These are phyloP conservation scores for Silurus aristotelis DNA, from an alignment of 2,797 vertebrate genomes.

Conservation along the genomic window DNA sequence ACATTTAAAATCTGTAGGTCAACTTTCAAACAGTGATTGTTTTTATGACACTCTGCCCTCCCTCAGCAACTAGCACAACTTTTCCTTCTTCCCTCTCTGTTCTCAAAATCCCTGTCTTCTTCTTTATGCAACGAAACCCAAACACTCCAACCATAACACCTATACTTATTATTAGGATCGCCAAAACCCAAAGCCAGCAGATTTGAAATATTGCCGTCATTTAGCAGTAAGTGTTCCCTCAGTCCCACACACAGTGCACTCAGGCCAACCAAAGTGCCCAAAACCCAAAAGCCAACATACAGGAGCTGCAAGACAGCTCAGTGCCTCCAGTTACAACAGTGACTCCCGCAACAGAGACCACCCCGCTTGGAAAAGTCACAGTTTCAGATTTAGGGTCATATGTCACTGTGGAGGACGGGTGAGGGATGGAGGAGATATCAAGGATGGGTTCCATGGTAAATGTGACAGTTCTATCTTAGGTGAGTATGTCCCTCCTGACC, in stretches of 20 bases:
- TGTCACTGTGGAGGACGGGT: slow-evolving; percentile 59
- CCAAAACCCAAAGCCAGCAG: slow-evolving; percentile 71
- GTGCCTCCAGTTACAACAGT: slow-evolving; percentile 74
- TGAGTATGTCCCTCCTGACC: neutral
- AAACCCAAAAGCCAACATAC: slow-evolving; percentile 74
- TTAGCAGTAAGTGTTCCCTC: slow-evolving; percentile 64
- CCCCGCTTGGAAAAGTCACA: slow-evolving; percentile 68
- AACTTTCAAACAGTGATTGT: slow-evolving; percentile 70
- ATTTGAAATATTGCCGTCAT: slow-evolving; percentile 54
- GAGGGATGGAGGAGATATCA: slow-evolving; percentile 63
- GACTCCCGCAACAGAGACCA: slow-evolving; percentile 75
- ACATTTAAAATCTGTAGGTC: too few relatives aligned
- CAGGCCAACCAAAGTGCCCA: slow-evolving; percentile 74
- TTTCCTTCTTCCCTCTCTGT: slow-evolving; percentile 67
- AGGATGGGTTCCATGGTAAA: slow-evolving; percentile 55
- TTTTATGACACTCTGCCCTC: slow-evolving; percentile 66
- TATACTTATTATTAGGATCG: slow-evolving; percentile 67
- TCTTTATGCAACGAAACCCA: slow-evolving; percentile 60
- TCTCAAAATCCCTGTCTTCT: slow-evolving; percentile 57
- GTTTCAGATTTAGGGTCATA: slow-evolving; percentile 69
- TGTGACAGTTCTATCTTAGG: neutral
- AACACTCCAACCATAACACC: slow-evolving; percentile 59
- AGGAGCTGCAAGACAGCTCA: slow-evolving; percentile 76
- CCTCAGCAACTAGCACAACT: slow-evolving; percentile 69
- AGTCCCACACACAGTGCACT: slow-evolving; percentile 73